Conservation (phyloP, 30 jellyfish, hydroid and myxozoan genomes). For the Catostylus mosaicus region DNA sequence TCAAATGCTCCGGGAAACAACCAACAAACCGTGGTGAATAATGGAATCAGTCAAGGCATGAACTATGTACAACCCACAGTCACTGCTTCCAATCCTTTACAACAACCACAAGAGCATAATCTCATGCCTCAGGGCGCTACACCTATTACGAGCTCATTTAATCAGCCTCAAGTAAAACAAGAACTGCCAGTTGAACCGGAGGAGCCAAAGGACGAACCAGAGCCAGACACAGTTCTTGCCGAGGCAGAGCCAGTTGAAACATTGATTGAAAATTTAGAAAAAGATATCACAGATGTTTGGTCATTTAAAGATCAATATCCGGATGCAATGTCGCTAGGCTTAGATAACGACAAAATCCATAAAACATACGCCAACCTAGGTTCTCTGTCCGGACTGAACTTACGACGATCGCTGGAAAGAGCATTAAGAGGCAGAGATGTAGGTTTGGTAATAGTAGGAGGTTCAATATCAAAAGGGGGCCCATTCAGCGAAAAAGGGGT, state of each 20-base stretch:
- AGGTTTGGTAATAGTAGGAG: constrained; percentile 98
- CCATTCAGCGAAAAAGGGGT: constrained; percentile 99
- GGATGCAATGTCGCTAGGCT: constrained; percentile 94
- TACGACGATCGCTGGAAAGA: constrained; percentile 90
- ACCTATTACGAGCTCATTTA: constrained; percentile 20
- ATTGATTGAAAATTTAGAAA: constrained; percentile 90
- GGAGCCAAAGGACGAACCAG: constrained; percentile 71
- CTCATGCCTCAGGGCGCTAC: constrained; percentile 47
- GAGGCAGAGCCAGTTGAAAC: constrained; percentile 97
- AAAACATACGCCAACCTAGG: constrained; percentile 97
- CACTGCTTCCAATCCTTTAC: constrained; percentile 34
- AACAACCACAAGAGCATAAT: constrained; percentile 16
- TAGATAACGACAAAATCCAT: constrained; percentile 97
- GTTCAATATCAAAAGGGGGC: constrained; percentile 99
- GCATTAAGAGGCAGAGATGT: constrained; percentile 99
- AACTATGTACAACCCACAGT: constrained; percentile 16
- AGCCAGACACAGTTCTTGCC: constrained; percentile 78
- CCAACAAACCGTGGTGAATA: constrained; percentile 7
- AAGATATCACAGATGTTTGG: constrained; percentile 99
- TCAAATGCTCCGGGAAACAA: background rate
- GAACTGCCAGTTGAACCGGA: constrained; percentile 81
- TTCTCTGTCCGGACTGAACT: constrained; percentile 90
- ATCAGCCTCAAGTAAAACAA: constrained; percentile 58
- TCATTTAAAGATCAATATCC: constrained; percentile 88
- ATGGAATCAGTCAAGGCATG: background rate